These are phyloP conservation scores for Papilio demoleus DNA, from an alignment of 2,888 invertebrate species.

Conservation along the genomic window DNA sequence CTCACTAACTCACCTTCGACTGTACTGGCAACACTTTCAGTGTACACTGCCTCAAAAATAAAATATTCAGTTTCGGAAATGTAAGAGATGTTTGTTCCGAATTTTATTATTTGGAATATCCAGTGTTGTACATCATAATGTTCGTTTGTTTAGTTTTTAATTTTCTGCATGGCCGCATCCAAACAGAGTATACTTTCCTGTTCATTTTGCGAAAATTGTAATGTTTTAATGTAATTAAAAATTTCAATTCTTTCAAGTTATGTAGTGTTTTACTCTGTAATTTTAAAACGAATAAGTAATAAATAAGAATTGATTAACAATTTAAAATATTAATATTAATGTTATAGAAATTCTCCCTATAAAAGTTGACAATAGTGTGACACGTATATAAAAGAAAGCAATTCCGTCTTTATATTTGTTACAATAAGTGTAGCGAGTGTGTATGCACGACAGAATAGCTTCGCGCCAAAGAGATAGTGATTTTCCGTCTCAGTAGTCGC, in stretches of 20 bases:
- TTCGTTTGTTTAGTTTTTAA: conserved; percentile 19
- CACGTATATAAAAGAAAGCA: conserved; percentile 7
- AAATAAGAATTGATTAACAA: no score
- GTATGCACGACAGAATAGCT: conserved; percentile 25
- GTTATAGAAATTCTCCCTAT: background rate
- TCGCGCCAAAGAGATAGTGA: conserved; percentile 22
- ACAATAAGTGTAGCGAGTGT: conserved; percentile 14
- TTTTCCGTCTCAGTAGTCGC: no score
- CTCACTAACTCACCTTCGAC: conserved; percentile 12
- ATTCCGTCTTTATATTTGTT: conserved; percentile 11
- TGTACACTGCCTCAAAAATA: conserved; percentile 2
- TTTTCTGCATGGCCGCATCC: conserved; percentile 20
- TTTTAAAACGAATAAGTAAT: background rate
- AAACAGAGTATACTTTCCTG: conserved; percentile 14
- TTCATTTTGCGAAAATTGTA: conserved; percentile 22
- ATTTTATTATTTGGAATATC: background rate
- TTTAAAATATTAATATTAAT: no score
- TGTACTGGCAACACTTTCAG: conserved; percentile 10
- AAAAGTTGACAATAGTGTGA: conserved; percentile 9
- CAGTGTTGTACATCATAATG: background rate
- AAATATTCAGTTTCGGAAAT: no score
- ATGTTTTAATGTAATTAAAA: conserved; percentile 5
- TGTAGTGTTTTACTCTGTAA: background rate
- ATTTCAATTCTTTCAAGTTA: background rate
- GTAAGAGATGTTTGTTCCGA: background rate